phyloP scores from a whole-genome alignment of 2,113 vertebrate genomes.

The Phocoena phocoena region DNA sequence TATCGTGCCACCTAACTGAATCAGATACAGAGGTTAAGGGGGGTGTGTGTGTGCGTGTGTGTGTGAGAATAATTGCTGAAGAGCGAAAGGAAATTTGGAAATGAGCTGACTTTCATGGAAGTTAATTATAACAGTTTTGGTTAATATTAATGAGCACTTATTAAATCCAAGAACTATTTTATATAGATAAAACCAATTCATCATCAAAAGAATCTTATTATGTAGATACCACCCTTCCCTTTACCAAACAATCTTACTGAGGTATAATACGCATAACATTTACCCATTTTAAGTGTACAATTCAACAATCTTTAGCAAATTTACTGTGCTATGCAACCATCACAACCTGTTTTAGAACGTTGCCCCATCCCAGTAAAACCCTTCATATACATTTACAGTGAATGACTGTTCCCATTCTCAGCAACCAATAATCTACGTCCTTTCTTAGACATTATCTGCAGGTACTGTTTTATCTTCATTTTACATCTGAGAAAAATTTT shows the following conservation, averaged over 20 bases:
- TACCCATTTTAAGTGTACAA: not conserved
- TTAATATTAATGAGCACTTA: not conserved
- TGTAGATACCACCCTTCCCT: not conserved
- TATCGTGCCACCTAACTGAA: not conserved
- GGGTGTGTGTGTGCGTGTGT: not conserved
- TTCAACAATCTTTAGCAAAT: not conserved
- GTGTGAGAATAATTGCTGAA: not conserved
- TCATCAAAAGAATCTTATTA: not conserved
- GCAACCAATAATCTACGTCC: not conserved
- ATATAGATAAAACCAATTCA: not conserved
- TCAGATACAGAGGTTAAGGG: not conserved
- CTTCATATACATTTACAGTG: rapidly evolving
- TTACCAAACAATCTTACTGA: not conserved
- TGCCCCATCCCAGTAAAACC: not conserved
- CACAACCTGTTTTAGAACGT: not conserved
- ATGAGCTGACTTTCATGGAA: not conserved
- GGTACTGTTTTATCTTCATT: not conserved
- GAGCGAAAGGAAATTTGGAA: not conserved
- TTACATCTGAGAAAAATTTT: not conserved
- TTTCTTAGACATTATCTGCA: not conserved
- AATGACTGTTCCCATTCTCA: rapidly evolving
- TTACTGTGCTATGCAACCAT: rapidly evolving
- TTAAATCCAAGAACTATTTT: not conserved
- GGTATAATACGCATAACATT: not conserved
- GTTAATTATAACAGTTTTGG: not conserved